Evolutionary conservation across 2,888 invertebrate species (phyloP).

Genomic region (Lasius fuliginosus): DNA sequence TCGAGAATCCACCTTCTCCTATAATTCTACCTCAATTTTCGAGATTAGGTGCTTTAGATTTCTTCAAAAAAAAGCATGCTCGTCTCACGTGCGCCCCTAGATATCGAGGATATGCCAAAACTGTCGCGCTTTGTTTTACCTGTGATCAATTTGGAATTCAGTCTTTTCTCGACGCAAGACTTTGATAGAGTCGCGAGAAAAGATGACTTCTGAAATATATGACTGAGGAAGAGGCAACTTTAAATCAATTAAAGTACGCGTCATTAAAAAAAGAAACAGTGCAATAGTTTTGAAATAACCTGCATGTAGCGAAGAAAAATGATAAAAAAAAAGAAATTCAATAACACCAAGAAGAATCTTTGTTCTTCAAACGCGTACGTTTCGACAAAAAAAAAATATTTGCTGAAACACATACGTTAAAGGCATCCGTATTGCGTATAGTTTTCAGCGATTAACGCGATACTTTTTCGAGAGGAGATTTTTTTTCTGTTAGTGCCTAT

Average conservation of each 20-base stretch:
- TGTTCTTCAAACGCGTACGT: neutral
- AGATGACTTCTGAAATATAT: neutral
- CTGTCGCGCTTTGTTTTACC: constrained; percentile 25
- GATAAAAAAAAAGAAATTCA: neutral
- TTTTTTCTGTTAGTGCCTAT: constrained; percentile 66
- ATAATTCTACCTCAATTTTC: constrained; percentile 71
- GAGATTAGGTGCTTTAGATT: constrained; percentile 58
- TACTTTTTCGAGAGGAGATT: constrained; percentile 19
- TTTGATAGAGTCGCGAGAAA: constrained; percentile 6
- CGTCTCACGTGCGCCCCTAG: constrained; percentile 35
- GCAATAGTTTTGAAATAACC: constrained; percentile 27
- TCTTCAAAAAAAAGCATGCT: constrained; percentile 44
- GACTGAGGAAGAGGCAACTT: neutral
- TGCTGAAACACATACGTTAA: neutral
- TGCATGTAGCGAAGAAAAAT: neutral
- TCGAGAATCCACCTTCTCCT: constrained; percentile 8
- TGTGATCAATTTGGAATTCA: constrained; percentile 30
- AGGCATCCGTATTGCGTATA: neutral
- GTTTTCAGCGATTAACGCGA: neutral
- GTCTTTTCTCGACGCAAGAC: constrained; percentile 26
- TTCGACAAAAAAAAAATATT: constrained; percentile 9
- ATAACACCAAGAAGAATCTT: constrained; percentile 10
- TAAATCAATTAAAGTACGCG: constrained; percentile 4
- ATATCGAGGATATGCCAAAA: constrained; percentile 27
- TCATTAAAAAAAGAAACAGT: neutral